phyloP scores from a whole-genome alignment of 2,797 vertebrate genomes.

The Prionace glauca region DNA sequence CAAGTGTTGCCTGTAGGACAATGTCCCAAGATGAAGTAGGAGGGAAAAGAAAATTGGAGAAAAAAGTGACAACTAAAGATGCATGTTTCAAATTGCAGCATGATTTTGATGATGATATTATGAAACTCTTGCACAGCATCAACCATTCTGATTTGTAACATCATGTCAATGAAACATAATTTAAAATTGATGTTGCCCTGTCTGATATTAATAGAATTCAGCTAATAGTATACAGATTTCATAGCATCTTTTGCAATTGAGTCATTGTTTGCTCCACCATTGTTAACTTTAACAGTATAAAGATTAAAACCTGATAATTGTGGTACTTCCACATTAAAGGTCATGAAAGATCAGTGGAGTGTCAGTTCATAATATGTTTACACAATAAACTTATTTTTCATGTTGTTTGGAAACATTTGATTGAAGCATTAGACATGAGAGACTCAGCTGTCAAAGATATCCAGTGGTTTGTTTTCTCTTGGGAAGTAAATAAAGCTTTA shows the following conservation, averaged over 20 bases:
- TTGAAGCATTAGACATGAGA: too few relatives aligned
- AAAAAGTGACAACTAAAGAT: neutral
- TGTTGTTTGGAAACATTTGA: neutral
- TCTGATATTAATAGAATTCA: conserved; percentile 9
- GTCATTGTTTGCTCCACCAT: neutral
- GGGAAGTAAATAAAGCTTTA: neutral
- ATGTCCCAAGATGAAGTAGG: neutral
- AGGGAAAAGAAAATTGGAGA: neutral
- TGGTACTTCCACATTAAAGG: neutral
- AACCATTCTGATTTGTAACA: neutral
- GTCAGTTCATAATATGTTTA: neutral
- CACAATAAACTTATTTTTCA: neutral
- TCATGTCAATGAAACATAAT: neutral
- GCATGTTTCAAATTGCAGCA: neutral
- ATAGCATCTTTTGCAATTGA: neutral
- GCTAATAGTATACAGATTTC: neutral
- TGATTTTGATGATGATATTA: neutral
- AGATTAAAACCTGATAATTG: neutral
- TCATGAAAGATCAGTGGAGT: neutral
- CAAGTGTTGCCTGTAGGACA: neutral
- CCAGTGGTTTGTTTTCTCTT: neutral
- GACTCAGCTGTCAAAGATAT: neutral
- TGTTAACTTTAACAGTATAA: neutral
- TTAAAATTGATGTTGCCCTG: neutral
- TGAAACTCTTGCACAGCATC: neutral